Base-by-base conservation (phyloP, 2,797 vertebrate genomes). In the Atherinosoma microstoma region DNA sequence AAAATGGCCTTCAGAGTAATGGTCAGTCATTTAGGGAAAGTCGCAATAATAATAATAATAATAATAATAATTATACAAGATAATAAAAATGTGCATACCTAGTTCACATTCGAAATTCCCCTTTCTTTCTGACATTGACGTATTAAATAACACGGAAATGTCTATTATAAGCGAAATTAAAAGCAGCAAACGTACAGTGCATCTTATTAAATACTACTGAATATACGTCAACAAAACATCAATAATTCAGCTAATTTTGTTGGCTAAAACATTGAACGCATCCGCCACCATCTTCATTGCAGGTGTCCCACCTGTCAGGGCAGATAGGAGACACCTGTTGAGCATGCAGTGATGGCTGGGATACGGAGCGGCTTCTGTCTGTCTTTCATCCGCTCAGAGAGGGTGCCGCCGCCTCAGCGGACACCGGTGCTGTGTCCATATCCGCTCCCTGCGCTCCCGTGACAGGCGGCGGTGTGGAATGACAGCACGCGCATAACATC, bases 401-500 rank as follows among this genome's bases (percentile, higher is more conserved):
- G 66, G 73, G 76, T 71, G 84, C 73, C 51, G 69, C 61, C 38
- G 20, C 70, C 34, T 2, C 57, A 9, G 70, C 13, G 64, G 59
- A 78, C 67, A n/a, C 35, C 68, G 67, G 73, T 72, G 71, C 54
- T 29, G 45, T 58, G 24, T 54, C 51, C 47, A 0, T 27, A 29
- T 73, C 54, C 32, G 42, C 42, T 10, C 36, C 22, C 20, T 15
- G 76, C 54, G 75, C 78, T 85, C 84, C 75, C 84, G 75, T 88
- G 86, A 85, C 88, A 57, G 70, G 84, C 78, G 72, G 83, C 81
- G 89, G 92, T 93, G 93, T 93, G 92, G 87, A 80, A 90, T 93
- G 92, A 93, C 94, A 92, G 91, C 90, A 88, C 81, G 90, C 94
- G 89, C 85, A 81, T 82, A 83, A 94, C 96, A 95, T 95, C 95